Evolutionary conservation across 2,797 vertebrate genomes (phyloP), one percentile per base, ranked within the genome.

Genomic region (Champsocephalus esox): DNA sequence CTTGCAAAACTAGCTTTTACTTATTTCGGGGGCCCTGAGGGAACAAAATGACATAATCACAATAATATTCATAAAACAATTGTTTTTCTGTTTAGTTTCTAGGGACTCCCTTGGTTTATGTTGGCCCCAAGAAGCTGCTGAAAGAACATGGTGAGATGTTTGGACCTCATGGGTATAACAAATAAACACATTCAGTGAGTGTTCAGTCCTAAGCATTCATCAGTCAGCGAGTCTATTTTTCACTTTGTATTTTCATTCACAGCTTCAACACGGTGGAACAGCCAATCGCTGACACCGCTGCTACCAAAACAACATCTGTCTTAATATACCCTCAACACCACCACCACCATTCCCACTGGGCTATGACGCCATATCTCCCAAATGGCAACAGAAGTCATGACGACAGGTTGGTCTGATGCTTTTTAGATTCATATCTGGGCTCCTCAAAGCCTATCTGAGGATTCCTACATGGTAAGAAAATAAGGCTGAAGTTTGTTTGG

Each of bases 191-290:
- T 38, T 55, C 43, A 62, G 50, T 68, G 50, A 2, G 21, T 70
- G 83, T 54, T 66, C 58, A 70, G 70, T 62, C 57, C 80, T 63
- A 79, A 84, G 68, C 45, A 46, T 21, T 32, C 87, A 10, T 92
- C 92, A 88, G 66, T 93, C 92, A 92, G 77, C 74, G 9, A 43
- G 84, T 77, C 85, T 90, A 87, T 92, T 92, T 93, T 82, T 84
- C 87, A 81, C 84, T 51, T 70, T 86, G 89, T 92, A 89, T 92
- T 93, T 93, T 92, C 89, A 88, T 86, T 91, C 80, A 12, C 86
- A 70, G 75, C 84, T 80, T 70, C 81, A 70, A 54, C 80, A 21
- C 66, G n/a, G 77, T 12, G 58, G 56, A 68, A 9, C 80, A 65
- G 84, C 93, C 90, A 91, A 90, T 91, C 86, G 5, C 70, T 12